Evolutionary conservation across 2,797 vertebrate species (phyloP).

Genomic region (Cottoperca gobio): DNA sequence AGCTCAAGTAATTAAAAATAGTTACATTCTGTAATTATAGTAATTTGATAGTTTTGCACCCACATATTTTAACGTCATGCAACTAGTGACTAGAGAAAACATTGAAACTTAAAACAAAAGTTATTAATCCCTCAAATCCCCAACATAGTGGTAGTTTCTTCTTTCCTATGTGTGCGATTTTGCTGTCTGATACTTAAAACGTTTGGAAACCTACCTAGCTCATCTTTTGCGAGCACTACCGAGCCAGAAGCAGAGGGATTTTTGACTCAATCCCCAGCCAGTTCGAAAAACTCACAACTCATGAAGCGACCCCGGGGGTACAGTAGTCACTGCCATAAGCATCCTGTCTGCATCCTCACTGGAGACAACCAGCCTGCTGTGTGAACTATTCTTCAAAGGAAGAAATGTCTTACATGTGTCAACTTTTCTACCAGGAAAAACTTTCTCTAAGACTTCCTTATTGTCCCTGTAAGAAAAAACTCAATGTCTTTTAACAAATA

Average conservation of each 20-base stretch:
- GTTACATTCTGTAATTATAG: background rate
- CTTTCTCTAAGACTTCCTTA: background rate
- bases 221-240: background rate
- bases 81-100: background rate
- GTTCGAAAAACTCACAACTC: background rate
- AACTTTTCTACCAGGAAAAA: background rate
- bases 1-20: background rate
- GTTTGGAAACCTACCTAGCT: background rate
- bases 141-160: background rate
- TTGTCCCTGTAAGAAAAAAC: background rate
- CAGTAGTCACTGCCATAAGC: slow-evolving; percentile 13
- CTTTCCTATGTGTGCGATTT: background rate
- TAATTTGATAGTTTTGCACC: background rate
- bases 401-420: background rate
- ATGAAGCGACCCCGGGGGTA: background rate
- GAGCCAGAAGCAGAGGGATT: background rate
- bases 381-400: background rate
- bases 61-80: background rate
- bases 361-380: slow-evolving; percentile 40
- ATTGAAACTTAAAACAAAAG: background rate
- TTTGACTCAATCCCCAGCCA: slow-evolving; percentile 1
- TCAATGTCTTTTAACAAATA: background rate
- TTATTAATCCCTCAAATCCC: background rate
- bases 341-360: slow-evolving; percentile 28
- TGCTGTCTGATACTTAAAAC: background rate